A percentile compares a stretch with the other conserved stretches of the same genome.
Conservation (phyloP, 2,113 vertebrate species). For the Agapornis roseicollis region DNA sequence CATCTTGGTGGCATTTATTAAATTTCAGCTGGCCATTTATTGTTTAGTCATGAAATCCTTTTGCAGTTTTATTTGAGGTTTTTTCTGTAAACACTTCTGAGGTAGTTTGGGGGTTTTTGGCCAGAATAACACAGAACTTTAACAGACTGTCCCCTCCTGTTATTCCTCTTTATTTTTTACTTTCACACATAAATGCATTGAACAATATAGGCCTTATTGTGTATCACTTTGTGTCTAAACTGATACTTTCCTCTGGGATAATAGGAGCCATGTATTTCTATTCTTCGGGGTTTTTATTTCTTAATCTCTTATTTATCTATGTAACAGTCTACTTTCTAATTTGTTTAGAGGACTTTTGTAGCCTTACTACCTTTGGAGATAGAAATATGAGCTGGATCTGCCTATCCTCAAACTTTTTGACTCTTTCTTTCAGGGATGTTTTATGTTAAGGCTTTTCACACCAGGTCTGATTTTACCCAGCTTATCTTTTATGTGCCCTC, state of each 20-base stretch:
- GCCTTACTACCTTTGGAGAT: neutral
- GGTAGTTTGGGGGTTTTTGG: neutral
- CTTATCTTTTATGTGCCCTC: neutral
- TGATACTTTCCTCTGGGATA: neutral
- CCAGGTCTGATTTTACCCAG: neutral
- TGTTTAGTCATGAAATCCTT: neutral
- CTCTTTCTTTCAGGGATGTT: neutral
- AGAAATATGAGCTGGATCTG: neutral
- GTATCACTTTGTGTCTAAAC: neutral
- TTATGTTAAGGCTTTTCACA: neutral
- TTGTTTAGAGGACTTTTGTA: neutral
- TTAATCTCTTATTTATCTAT: neutral
- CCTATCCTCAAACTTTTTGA: neutral
- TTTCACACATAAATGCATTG: neutral
- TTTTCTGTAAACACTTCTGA: neutral
- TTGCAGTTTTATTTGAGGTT: neutral
- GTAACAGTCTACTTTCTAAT: neutral
- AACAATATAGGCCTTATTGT: neutral
- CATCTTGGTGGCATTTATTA: neutral
- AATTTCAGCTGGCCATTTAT: neutral
- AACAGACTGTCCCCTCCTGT: neutral
- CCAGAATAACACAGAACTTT: neutral
- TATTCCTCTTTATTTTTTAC: accelerated
- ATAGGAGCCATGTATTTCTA: neutral
- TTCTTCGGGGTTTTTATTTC: neutral